Conservation (phyloP, 2,888 invertebrate genomes). For the Strigamia crassipes region DNA sequence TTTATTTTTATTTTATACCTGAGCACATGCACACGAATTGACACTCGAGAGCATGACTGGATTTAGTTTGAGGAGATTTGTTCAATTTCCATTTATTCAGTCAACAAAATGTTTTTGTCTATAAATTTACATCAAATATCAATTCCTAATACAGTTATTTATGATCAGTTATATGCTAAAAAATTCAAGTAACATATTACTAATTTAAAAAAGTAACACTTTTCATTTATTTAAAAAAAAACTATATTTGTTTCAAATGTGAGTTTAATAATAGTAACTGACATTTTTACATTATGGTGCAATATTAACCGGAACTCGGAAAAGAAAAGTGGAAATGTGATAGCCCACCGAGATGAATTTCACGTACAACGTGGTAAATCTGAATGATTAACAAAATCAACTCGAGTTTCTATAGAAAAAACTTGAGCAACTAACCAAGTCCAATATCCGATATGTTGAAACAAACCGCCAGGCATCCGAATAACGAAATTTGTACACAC, state of each 20-base stretch:
- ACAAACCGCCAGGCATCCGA: not conserved
- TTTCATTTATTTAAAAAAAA: too few species aligned
- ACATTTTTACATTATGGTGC: too few species aligned
- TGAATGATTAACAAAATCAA: not conserved
- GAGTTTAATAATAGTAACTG: too few species aligned
- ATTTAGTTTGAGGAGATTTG: not conserved
- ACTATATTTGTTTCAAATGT: too few species aligned
- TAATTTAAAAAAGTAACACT: too few species aligned
- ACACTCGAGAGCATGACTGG: not conserved
- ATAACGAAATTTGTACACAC: not conserved
- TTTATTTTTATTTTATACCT: not conserved
- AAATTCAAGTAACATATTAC: too few species aligned
- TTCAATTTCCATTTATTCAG: not conserved
- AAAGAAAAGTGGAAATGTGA: too few species aligned
- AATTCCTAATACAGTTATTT: not conserved
- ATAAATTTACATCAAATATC: not conserved
- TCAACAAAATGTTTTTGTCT: not conserved
- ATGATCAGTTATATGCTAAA: not conserved
- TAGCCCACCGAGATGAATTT: too few species aligned
- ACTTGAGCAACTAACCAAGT: conserved; percentile 18
- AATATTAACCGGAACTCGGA: too few species aligned
- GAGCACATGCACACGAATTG: not conserved
- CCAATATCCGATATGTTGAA: not conserved
- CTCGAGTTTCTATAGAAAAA: not conserved
- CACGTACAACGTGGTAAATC: not conserved